These are phyloP conservation scores for Ptychadena robeensis DNA, from an alignment of 2,797 vertebrate genomes.

Conservation along the genomic window DNA sequence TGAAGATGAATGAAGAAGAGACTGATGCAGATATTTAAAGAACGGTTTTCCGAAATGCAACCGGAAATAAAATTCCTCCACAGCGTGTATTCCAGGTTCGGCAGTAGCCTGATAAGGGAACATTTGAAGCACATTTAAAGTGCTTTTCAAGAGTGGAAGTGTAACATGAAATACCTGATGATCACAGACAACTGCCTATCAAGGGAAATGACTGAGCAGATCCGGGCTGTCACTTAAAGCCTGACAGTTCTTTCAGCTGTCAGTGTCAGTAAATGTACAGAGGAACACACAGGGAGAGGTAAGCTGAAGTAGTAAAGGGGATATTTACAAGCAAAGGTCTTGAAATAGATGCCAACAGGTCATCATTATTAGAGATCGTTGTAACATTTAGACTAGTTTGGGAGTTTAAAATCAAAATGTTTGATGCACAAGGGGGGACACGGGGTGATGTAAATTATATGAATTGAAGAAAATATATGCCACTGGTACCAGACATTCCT, in stretches of 20 bases:
- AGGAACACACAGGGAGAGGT: not conserved
- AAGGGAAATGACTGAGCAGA: not conserved
- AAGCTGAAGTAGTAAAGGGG: not conserved
- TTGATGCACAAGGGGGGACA: no score
- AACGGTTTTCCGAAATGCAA: not conserved
- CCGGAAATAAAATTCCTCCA: not conserved
- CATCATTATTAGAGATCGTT: no score
- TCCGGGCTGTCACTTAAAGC: not conserved
- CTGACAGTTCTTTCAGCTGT: not conserved
- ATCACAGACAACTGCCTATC: conserved; percentile 2
- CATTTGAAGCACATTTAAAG: not conserved
- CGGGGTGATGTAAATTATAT: no score
- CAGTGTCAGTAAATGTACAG: not conserved
- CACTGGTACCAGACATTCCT: no score
- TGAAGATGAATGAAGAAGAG: not conserved
- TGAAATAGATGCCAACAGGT: not conserved
- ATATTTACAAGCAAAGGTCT: not conserved
- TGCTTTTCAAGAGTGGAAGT: not conserved
- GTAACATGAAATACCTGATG: not conserved
- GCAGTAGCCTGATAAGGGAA: not conserved
- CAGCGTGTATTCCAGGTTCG: not conserved
- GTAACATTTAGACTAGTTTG: no score
- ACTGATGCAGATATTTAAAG: not conserved
- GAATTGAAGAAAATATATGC: no score
- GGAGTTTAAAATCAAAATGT: no score